Evolutionary conservation across 2,888 invertebrate genomes (phyloP).

Genomic region (Drosophila lutescens): DNA sequence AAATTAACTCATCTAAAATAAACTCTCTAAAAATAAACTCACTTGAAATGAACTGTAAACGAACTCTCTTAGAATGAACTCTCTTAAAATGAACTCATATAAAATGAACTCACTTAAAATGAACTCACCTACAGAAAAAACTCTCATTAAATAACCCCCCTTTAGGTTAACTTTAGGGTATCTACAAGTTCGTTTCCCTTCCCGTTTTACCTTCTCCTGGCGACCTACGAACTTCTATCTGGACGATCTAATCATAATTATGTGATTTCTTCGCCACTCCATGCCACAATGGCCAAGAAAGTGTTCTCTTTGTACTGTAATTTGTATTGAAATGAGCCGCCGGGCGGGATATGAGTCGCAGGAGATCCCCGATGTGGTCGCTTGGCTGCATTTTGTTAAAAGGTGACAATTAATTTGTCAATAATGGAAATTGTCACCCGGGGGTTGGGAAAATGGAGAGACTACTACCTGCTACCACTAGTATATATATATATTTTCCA

Average conservation of each 20-base stretch:
- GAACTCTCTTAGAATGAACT: too few relatives aligned
- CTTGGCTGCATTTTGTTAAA: constrained; percentile 78
- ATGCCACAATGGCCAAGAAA: constrained; percentile 37
- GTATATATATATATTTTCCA: neutral
- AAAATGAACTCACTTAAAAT: too few relatives aligned
- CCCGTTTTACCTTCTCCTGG: neutral
- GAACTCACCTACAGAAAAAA: too few relatives aligned
- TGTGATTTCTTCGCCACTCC: constrained; percentile 64
- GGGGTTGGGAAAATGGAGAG: neutral
- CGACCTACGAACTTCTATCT: constrained; percentile 17
- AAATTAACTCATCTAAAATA: neutral
- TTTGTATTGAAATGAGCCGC: constrained; percentile 36
- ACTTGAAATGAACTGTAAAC: too few relatives aligned
- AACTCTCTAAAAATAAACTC: neutral
- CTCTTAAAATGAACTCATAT: too few relatives aligned
- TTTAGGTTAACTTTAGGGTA: neutral
- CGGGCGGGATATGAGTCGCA: neutral
- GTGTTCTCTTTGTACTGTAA: constrained; percentile 34
- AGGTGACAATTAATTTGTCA: constrained; percentile 84
- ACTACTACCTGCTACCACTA: too few relatives aligned
- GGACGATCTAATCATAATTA: constrained; percentile 76
- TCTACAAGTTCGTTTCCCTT: neutral
- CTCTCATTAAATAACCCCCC: neutral
- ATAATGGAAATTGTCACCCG: constrained; percentile 73
- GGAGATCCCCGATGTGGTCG: constrained; percentile 13